Conservation (phyloP, 2,888 invertebrate genomes). For the Amorpha juglandis region DNA sequence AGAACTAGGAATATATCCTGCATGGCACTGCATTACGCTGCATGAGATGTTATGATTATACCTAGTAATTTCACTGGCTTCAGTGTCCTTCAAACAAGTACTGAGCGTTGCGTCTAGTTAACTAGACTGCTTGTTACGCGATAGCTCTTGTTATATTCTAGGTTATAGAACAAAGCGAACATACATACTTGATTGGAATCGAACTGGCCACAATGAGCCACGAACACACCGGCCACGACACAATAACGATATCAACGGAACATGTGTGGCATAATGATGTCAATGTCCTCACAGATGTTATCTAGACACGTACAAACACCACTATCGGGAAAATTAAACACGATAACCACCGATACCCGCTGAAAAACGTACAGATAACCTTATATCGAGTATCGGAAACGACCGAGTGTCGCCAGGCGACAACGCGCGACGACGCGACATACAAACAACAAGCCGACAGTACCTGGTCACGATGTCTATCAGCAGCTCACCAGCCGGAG, state of each 20-base stretch:
- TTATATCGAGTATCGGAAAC: slow-evolving; percentile 6
- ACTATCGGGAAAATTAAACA: slow-evolving; percentile 20
- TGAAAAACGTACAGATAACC: slow-evolving; percentile 13
- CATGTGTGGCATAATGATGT: slow-evolving; percentile 26
- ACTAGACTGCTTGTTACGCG: too few relatives aligned
- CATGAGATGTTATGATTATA: too few relatives aligned
- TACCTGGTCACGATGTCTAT: slow-evolving; percentile 81
- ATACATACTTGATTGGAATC: slow-evolving; percentile 10
- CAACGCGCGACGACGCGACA: not conserved
- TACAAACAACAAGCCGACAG: slow-evolving; percentile 32
- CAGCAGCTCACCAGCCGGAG: slow-evolving; percentile 79
- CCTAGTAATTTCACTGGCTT: too few relatives aligned
- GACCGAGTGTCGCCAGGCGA: slow-evolving; percentile 8
- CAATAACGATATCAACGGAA: not conserved
- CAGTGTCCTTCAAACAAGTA: too few relatives aligned
- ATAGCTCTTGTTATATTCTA: too few relatives aligned
- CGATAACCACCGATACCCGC: not conserved
- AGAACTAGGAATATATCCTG: too few relatives aligned
- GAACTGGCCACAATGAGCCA: slow-evolving; percentile 1
- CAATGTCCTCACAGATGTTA: slow-evolving; percentile 26
- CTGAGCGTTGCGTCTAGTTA: too few relatives aligned
- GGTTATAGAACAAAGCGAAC: too few relatives aligned
- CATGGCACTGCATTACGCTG: too few relatives aligned
- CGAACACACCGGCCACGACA: not conserved
- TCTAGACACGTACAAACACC: slow-evolving; percentile 21